Conservation (phyloP, 2,888 invertebrate genomes). For the Rhogogaster chlorosoma region DNA sequence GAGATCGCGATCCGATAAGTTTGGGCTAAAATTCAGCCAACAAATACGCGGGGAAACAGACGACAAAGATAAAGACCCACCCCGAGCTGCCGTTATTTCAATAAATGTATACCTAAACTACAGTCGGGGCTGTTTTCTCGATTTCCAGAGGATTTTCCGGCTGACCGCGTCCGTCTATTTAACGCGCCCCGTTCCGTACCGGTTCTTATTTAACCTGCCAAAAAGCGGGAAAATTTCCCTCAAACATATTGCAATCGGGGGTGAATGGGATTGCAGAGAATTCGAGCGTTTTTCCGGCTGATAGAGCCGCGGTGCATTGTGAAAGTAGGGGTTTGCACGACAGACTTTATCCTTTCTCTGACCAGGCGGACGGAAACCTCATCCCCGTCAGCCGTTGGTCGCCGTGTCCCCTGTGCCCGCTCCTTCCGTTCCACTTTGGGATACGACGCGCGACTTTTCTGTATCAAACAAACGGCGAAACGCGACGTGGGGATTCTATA, state of each 20-base stretch:
- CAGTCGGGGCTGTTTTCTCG: not conserved
- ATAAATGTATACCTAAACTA: slow-evolving; percentile 37
- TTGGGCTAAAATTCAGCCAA: slow-evolving; percentile 17
- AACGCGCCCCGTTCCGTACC: slow-evolving; percentile 17
- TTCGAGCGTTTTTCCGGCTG: slow-evolving; percentile 68
- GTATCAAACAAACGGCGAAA: slow-evolving; percentile 40
- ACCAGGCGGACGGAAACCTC: slow-evolving; percentile 36
- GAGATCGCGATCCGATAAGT: slow-evolving; percentile 39
- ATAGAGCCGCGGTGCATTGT: slow-evolving; percentile 68
- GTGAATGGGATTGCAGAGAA: slow-evolving; percentile 19
- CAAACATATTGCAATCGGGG: slow-evolving; percentile 33
- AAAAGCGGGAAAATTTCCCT: slow-evolving; percentile 33
- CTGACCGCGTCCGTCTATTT: slow-evolving; percentile 9
- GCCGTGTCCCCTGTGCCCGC: not conserved
- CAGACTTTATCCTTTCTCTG: slow-evolving; percentile 49
- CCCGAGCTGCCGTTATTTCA: slow-evolving; percentile 30
- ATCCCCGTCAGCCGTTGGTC: slow-evolving; percentile 25
- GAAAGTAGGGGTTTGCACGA: slow-evolving; percentile 21
- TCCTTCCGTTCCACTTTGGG: slow-evolving; percentile 1
- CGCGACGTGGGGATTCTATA: slow-evolving; percentile 13
- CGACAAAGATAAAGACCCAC: slow-evolving; percentile 34
- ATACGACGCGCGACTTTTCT: slow-evolving; percentile 35
- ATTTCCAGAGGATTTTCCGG: slow-evolving; percentile 39
- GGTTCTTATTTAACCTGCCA: slow-evolving; percentile 24
- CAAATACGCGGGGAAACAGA: slow-evolving; percentile 5